Base-by-base conservation (phyloP, 1,140 invertebrate genomes). In the Triops cancriformis region DNA sequence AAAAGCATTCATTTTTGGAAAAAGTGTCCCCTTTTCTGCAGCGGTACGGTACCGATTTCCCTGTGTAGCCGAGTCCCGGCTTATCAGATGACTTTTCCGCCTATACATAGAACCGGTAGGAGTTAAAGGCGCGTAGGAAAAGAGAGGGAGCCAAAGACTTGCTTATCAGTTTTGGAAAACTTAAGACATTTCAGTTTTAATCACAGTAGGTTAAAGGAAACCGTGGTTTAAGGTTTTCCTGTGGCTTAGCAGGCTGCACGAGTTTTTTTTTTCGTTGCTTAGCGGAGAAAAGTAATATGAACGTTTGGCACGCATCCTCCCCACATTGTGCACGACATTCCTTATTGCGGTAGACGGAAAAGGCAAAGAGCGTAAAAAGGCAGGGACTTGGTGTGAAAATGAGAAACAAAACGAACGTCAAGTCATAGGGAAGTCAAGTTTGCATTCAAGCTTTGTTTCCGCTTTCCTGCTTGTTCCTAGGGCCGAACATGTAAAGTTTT, bases 201-300 rank as follows among this genome's bases (percentile, higher is more conserved):
- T 64, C 51, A 1, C 23, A 64, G 10, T 64, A 64, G 51, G 10
- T 64, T 2, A 64, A 64, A 64, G 51, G 51, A 64, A 64, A 64
- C 18, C 51, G 51, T 64, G 51, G 51, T 64, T 37, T 64, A 23
- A 64, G 51, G 51, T 64, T 64, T 64, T 64, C 51, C 51, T 64
- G 51, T 64, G 14, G 9, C 51, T 64, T 14, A 64, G 51, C 51
- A 64, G 51, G 51, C 51, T 37, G 31, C 31, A 37, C 51, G 18
- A 64, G 51, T 64, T 64, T 64, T 18, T 37, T 37, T 37, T 37
- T 37, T 37, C 2, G 2, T 37, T 37, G 31, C 31, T 37, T 64
- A 23, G 51, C 51, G 14, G 7, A 6, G 51, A n/a, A 23, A 64
- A 64, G 51, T 64, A 64, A 64, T 64, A 64, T 64, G 14, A 64